Percentiles rank a stretch among this genome's conserved stretches.
phyloP scores from a whole-genome alignment of 2,888 invertebrate genomes.

The Ferrisia virgata region DNA sequence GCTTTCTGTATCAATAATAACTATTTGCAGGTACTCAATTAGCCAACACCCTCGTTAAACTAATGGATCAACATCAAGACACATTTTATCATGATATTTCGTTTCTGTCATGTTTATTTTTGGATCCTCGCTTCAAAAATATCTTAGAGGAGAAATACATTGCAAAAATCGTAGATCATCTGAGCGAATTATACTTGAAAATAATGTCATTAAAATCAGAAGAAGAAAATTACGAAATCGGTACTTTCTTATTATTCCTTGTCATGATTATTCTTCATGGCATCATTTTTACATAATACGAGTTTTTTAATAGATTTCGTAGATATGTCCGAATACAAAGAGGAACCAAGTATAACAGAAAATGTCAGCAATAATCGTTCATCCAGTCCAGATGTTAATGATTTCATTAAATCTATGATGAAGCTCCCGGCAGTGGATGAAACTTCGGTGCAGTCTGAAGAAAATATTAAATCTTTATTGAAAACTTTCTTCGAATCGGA shows the following conservation, averaged over 20 bases:
- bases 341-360: background rate
- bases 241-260: background rate
- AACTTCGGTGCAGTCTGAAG: background rate
- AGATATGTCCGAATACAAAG: background rate
- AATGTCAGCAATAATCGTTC: background rate
- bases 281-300: no score
- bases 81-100: background rate
- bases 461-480: background rate
- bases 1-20: background rate
- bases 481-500: background rate
- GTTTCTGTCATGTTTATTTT: background rate
- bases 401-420: constrained; percentile 2
- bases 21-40: background rate
- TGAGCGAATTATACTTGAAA: background rate
- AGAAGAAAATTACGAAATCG: background rate
- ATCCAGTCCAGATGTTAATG: background rate
- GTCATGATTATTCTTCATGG: background rate
- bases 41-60: background rate
- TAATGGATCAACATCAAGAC: background rate
- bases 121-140: constrained; percentile 15
- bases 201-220: background rate
- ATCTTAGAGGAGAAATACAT: background rate
- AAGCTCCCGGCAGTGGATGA: background rate
- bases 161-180: background rate
- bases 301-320: constrained; percentile 11